These are phyloP conservation scores for Malurus splendens DNA, from an alignment of 2,797 vertebrate genomes.

Conservation along the genomic window DNA sequence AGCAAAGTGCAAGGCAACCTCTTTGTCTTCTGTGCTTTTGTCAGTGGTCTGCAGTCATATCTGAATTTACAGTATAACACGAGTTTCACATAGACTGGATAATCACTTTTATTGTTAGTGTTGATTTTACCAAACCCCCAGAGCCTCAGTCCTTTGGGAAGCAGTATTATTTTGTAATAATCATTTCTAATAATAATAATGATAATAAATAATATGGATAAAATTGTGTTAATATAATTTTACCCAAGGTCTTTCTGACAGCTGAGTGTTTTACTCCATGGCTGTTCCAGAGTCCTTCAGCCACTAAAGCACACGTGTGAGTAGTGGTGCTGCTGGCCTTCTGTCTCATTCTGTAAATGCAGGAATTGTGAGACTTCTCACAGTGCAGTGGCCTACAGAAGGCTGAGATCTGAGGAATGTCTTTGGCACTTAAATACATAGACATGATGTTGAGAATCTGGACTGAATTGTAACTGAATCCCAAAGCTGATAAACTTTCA, in stretches of 20 bases:
- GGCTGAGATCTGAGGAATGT: not conserved
- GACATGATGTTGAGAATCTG: not conserved
- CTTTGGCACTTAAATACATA: not conserved
- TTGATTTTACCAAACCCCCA: not conserved
- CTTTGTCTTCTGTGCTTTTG: not conserved
- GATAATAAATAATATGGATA: not conserved
- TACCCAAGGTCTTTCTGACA: not conserved
- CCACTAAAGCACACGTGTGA: rapidly evolving
- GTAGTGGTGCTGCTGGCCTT: not conserved
- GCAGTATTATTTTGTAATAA: not conserved
- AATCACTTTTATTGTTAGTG: not conserved
- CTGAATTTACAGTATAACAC: not conserved
- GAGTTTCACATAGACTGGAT: not conserved
- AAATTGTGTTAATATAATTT: not conserved
- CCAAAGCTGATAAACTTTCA: not conserved
- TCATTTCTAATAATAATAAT: not conserved
- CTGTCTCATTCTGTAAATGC: not conserved
- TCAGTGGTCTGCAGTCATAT: not conserved
- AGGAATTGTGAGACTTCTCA: not conserved
- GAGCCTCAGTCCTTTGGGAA: not conserved
- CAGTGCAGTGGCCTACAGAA: not conserved
- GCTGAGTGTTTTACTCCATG: not conserved
- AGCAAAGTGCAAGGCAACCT: not conserved
- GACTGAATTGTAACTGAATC: not conserved
- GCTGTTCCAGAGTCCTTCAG: not conserved